Base-by-base conservation (phyloP, 2,888 invertebrate genomes). In the Tigriopus californicus region DNA sequence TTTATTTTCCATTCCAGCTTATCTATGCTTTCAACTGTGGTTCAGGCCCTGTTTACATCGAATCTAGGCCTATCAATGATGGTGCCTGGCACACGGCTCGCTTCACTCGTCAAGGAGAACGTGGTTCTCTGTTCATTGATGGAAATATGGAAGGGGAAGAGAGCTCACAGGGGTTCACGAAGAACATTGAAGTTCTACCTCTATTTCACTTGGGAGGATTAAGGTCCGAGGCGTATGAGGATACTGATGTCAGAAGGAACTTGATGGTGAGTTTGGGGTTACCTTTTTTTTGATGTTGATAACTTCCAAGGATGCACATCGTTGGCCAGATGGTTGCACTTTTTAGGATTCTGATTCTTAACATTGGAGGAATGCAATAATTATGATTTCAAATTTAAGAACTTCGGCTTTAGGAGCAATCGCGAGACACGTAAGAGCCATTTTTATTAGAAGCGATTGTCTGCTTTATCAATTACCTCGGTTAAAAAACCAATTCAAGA, bases 81-180 rank as follows among this genome's bases (percentile, higher is more conserved):
- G 80, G 81, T 0, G 71, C 77, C 54, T 91, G 90, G 90, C 90
- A 91, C 68, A 76, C 77, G 0, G 79, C 83, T 0, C 76, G 77
- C 12, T 78, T 90, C 65, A 61, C 62, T 42, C 63, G 66, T 2
- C 54, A 46, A 10, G 55, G 59, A 11, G 44, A 60, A 2, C 10
- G 52, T 8, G 62, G 63, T 4, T 40, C 54, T 10, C 62, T 64
- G 4, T 57, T 47, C 15, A 49, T 63, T 10, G 61, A 64, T 58
- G 63, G 64, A 5, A 41, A 22, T 22, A 22, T 56, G n/a, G 20
- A 24, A 10, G 46, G 56, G 1, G 56, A 56, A 44, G 12, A 20
- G 20, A 15, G 18, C 10, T 41, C 59, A n/a, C 12, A 22, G 11
- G 51, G 59, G 6, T n/a, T n/a, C 13, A 44, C 59, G 11, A 48